Conservation (phyloP, 2,113 vertebrate genomes). For the Hemiprocne comata region DNA sequence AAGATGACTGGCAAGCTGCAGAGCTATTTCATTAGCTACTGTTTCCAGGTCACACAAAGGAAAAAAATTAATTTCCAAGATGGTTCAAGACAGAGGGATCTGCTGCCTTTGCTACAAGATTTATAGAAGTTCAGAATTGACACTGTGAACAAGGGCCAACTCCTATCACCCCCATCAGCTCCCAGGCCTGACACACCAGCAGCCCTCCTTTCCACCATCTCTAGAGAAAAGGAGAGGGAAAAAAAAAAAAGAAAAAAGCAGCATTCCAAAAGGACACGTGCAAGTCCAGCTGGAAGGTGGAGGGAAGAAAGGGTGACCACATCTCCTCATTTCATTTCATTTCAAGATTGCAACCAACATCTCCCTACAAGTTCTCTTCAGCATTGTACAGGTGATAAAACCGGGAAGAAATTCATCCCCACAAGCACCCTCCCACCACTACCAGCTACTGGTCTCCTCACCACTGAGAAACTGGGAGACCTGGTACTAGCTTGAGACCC, state of each 20-base stretch:
- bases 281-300: not conserved
- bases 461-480: not conserved
- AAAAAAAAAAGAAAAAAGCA: no score
- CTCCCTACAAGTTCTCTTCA: not conserved
- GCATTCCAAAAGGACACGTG: not conserved
- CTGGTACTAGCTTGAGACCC: not conserved
- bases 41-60: constrained; percentile 43
- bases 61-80: constrained; percentile 31
- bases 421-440: not conserved
- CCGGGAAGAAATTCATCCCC: not conserved
- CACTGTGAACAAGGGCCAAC: not conserved
- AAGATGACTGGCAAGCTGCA: not conserved
- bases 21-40: constrained; percentile 53
- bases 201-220: not conserved
- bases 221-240: not conserved
- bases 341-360: not conserved
- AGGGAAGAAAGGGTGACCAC: not conserved
- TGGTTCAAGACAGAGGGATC: not conserved
- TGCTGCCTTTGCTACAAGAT: not conserved
- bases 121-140: not conserved
- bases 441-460: not conserved
- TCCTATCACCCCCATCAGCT: not conserved
- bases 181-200: not conserved
- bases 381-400: not conserved
- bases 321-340: not conserved